Evolutionary conservation across 2,797 vertebrate species (phyloP).

Genomic region (Mormyrops boulengeri): DNA sequence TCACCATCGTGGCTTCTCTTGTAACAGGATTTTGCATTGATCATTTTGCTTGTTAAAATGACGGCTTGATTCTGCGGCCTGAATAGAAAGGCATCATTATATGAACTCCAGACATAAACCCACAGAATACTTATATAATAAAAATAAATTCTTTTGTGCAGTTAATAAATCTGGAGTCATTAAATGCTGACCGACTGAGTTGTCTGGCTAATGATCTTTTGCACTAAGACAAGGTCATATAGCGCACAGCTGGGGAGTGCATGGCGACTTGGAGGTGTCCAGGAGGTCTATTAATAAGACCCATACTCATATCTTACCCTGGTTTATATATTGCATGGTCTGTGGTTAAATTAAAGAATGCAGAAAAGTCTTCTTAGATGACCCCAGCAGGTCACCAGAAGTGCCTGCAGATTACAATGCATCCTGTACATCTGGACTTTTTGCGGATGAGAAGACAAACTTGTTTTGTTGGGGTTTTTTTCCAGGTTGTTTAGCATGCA

Average conservation of each 20-base stretch:
- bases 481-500: background rate
- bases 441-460: background rate
- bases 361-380: background rate
- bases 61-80: background rate
- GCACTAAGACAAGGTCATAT: background rate
- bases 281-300: background rate
- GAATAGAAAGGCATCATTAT: background rate
- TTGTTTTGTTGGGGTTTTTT: background rate
- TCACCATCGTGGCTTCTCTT: background rate
- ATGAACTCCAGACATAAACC: conserved; percentile 1
- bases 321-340: background rate
- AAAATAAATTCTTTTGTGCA: background rate
- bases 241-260: background rate
- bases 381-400: no score
- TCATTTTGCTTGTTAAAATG: conserved; percentile 11
- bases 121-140: background rate
- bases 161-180: conserved; percentile 13
- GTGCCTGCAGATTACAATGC: background rate
- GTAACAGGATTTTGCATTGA: background rate
- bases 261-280: background rate
- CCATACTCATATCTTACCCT: background rate
- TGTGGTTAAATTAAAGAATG: background rate
- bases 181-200: background rate
- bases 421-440: background rate
- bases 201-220: conserved; percentile 1